Evolutionary conservation across 92 coral and sea anemone genomes (phyloP), one percentile per base, ranked within the genome.

Genomic region (Parazoanthus swiftii): DNA sequence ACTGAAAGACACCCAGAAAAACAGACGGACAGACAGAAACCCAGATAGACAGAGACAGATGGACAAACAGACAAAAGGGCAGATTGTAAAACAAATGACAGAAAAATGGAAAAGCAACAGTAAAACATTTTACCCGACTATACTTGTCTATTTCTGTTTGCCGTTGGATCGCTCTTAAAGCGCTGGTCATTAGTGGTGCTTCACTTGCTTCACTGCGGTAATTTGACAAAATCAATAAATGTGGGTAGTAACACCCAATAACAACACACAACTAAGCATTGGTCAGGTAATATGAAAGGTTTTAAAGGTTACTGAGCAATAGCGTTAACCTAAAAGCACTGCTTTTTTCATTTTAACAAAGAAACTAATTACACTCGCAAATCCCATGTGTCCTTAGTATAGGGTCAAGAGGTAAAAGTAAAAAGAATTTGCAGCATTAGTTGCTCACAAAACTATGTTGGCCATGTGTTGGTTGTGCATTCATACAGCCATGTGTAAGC

Each of bases 111-210:
- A 11, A 70, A 56, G 10, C 21, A 73, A 67, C 38, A n/a, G 25
- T 1, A 1, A 65, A 48, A 59, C 1, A 4, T 36, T 90, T 35
- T 37, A 96, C 99, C 94, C 86, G 94, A 74, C 94, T 96, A 76
- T 96, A 90, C 82, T 91, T 91, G 71, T 91, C 89, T 85, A 93
- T 92, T 91, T 95, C 98, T 59, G 93, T 65, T 21, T 91, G 75
- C 74, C 89, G 89, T 25, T 92, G 94, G 72, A 88, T 90, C 65
- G 91, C 99, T 80, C 98, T 90, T 93, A 95, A 92, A 56, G 96
- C 93, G 88, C 90, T 90, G 39, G 99, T 96, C 99, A 96, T 88
- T 51, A 96, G 81, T 23, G 98, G 98, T 74, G 93, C 90, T 16
- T 90, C 93, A 51, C 79, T 94, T 25, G 95, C 76, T 78, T 94